Percentiles rank a stretch among this genome's conserved stretches.
These are phyloP conservation scores for Calidris pygmaea DNA, from an alignment of 2,113 vertebrate species.

Conservation along the genomic window DNA sequence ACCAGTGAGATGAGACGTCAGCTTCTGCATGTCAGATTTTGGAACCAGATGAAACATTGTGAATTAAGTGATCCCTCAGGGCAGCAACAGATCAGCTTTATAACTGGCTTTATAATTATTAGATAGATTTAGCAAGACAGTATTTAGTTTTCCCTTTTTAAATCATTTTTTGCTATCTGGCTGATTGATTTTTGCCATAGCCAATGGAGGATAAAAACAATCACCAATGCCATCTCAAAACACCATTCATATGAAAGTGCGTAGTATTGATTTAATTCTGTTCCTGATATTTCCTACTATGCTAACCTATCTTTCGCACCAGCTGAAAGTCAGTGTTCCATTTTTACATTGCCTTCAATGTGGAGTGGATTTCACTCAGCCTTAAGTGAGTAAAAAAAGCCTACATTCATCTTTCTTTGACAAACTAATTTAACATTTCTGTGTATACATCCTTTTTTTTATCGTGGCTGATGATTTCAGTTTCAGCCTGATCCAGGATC, in stretches of 20 bases:
- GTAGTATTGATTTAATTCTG: not conserved
- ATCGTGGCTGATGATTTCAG: not conserved
- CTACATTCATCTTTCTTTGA: not conserved
- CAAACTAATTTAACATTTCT: not conserved
- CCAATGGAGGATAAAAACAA: not conserved
- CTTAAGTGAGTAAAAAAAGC: not conserved
- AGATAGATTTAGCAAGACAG: not conserved
- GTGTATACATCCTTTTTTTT: not conserved
- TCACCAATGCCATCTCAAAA: not conserved
- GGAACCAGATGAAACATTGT: not conserved
- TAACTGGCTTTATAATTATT: not conserved
- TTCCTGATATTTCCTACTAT: not conserved
- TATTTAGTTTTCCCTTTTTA: not conserved
- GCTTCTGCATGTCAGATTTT: not conserved
- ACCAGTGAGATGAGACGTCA: not conserved
- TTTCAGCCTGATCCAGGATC: not conserved
- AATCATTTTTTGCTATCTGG: not conserved
- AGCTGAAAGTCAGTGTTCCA: not conserved
- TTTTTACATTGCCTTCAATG: not conserved
- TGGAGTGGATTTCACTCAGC: not conserved
- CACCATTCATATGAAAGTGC: not conserved
- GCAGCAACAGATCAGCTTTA: not conserved
- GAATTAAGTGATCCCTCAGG: not conserved
- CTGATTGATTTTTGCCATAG: not conserved
- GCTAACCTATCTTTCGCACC: not conserved